Base-by-base conservation (phyloP, 2,888 invertebrate species). In the Meganola albula region DNA sequence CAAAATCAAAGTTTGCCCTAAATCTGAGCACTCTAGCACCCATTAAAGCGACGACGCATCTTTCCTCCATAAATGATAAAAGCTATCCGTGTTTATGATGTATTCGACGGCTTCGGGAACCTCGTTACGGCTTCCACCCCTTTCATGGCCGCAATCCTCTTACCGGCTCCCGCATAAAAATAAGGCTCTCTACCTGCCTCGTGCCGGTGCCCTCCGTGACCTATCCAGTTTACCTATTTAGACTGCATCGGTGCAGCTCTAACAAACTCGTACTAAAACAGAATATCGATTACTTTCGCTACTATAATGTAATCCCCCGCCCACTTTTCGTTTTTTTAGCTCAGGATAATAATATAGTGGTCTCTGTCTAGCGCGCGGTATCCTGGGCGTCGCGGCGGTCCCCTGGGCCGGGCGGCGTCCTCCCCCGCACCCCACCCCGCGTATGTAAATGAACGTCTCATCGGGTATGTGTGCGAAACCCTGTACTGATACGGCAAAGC, bases 281-380 rank as follows among this genome's bases (percentile, higher is more conserved):
- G 86, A 86, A 86, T 86, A 87, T 87, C 86, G 87, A 86, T 87
- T 86, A 86, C 87, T 87, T 87, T 87, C 87, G 85, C 87, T 86
- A 84, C 86, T 84, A 83, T 87, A 87, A 86, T 86, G 82, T 87
- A 87, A 87, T 85, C 87, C 87, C 78, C 87, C 87, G 87, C 87
- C 87, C 86, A 87, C 85, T 79, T 82, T 83, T 77, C 77, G 74
- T 77, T 83, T 84, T 84, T 84, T 82, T 76, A 75, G 74, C 69
- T 63, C 67, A 66, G 71, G 78, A 79, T 75, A 72, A 74, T 72
- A 74, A 68, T 82, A 82, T 74, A 74, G 77, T 82, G 65, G 74
- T 82, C 84, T 75, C 78, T 71, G 67, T 85, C 75, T 58, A 45
- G 43, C 69, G 49, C 67, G 58, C 54, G 63, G 58, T 44, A 53